Percentiles rank a stretch among this genome's conserved stretches.
Evolutionary conservation across 2,888 invertebrate species (phyloP).

Genomic region (Pheosia gnoma): DNA sequence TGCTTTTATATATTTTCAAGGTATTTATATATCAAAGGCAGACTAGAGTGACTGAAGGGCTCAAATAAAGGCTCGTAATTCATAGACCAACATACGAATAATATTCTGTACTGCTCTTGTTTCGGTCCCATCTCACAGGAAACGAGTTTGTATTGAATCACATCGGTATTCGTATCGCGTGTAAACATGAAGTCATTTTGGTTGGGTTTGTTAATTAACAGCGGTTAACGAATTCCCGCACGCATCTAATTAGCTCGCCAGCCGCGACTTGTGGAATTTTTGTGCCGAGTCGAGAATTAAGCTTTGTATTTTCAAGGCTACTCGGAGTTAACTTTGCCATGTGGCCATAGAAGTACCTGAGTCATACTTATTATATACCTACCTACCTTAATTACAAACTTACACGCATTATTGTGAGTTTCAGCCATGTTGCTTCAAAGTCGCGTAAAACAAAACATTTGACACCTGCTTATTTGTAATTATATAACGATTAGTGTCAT

Average conservation of each 20-base stretch:
- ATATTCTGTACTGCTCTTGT: not conserved
- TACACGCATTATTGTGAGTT: too few relatives aligned
- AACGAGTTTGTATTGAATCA: not conserved
- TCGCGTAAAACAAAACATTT: too few relatives aligned
- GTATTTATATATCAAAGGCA: too few relatives aligned
- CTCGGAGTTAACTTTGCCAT: not conserved
- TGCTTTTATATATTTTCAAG: too few relatives aligned
- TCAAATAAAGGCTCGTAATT: too few relatives aligned
- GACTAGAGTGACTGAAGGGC: too few relatives aligned
- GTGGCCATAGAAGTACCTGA: not conserved
- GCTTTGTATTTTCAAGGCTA: conserved; percentile 26
- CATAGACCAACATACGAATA: too few relatives aligned
- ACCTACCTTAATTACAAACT: too few relatives aligned
- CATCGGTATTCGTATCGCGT: conserved; percentile 17
- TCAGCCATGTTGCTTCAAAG: too few relatives aligned
- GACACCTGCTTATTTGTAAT: not conserved
- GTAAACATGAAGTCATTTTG: conserved; percentile 31
- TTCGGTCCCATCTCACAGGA: not conserved
- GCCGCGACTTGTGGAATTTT: conserved; percentile 28
- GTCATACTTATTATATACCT: too few relatives aligned
- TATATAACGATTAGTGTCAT: not conserved
- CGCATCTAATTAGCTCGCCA: conserved; percentile 33
- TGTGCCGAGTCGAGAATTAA: conserved; percentile 11
- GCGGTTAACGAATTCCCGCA: conserved; percentile 27
- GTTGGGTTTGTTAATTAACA: conserved; percentile 29